Evolutionary conservation across 2,113 vertebrate genomes (phyloP), one percentile per base, ranked within the genome.

Genomic region (Sus scrofa): DNA sequence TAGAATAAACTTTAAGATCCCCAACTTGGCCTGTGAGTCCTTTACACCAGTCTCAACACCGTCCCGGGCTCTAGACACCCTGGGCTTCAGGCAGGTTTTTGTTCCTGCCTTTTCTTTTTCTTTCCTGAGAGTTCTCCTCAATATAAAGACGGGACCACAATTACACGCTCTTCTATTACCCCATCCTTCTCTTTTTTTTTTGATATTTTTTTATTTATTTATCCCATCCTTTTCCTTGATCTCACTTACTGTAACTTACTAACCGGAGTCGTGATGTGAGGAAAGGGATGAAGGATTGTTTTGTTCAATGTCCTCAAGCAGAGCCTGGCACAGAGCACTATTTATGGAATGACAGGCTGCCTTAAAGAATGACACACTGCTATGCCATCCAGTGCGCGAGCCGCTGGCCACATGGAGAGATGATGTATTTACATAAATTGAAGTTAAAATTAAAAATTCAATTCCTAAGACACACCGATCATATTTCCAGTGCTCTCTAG

Each of bases 311-410:
- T 54, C 54, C 39, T 37, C 30, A 30, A 58, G 24, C 30, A 27
- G 62, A 58, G 74, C 37, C 71, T 11, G 19, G 27, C 18, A 14
- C 60, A 2, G 26, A 16, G 78, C 0, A 0, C 6, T n/a, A 9
- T 32, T 63, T 84, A 16, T 20, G 39, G 87, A 50, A n/a, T 7
- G 63, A 78, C 50, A 24, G 63, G 65, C 34, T 24, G 24, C 37
- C 0, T 0, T 37, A 30, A 34, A 19, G 7, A 62, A 60, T 7
- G 30, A 18, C 4, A 15, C 32, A n/a, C 9, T 16, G 15, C 26
- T 11, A n/a, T 22, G 12, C 13, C 54, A 11, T 34, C 39, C 24
- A 13, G 11, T 26, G 50, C 0, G n/a, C 39, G 11, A 62, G 22
- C 52, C 11, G 14, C 30, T 27, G 32, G 60, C 20, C 39, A 15